Base-by-base conservation (phyloP, 2,113 vertebrate genomes). In the Lepisosteus osseus region DNA sequence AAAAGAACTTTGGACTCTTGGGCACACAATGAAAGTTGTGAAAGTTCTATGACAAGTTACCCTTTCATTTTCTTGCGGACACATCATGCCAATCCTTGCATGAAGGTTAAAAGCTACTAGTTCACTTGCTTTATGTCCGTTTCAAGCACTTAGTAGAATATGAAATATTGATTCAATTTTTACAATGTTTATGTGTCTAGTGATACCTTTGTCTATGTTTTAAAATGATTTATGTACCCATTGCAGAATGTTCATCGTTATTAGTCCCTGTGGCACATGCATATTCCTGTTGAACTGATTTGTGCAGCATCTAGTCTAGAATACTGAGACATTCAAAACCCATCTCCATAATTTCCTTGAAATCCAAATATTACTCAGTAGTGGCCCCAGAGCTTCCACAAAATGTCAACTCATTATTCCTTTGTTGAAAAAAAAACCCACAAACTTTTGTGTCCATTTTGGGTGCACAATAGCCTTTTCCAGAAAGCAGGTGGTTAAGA, bases 181-280 rank as follows among this genome's bases (percentile, higher is more conserved):
- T 44, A 47, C 13, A 2, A 29, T 7, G 57, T 29, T 61, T 59
- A 55, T 44, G 2, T 12, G 59, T 57, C 54, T 59, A 59, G 68
- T 59, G 56, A 59, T 70, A 1, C 42, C 11, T 70, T 70, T 62
- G 59, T 70, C 57, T 47, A 42, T 41, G 56, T 70, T 47, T 61
- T 70, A 57, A 15, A 69, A 69, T 69, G 69, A 70, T 62, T 43
- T 70, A 61, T 62, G 57, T 62, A 47, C 40, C 15, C 45, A 70
- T 70, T 61, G 45, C 13, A n/a, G 42, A 7, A 70, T 62, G 15
- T 17, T 3, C 42, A 51, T 71, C 61, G 15, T 71, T 43, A 44
- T 40, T 15, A 65, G 57, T 67, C 11, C 41, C 14, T 29, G 62
- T 47, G 55, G 65, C 65, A 45, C 64, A 67, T 54, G 43, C 45